These are phyloP conservation scores for Pampusana beccarii DNA, from an alignment of 2,113 vertebrate genomes.

Conservation along the genomic window DNA sequence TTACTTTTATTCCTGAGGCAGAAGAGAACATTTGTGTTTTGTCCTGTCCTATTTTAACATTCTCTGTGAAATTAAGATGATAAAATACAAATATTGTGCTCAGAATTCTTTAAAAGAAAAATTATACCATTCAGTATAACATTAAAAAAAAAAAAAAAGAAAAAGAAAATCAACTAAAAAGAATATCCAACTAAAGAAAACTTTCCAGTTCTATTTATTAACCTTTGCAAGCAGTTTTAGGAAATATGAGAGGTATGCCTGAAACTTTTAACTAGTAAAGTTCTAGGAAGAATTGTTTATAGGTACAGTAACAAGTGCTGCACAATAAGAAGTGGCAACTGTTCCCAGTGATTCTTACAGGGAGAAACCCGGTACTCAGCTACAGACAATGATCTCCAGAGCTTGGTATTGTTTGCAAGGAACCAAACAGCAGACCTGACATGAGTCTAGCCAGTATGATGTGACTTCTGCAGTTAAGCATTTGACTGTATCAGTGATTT, in stretches of 20 bases:
- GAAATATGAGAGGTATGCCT: background rate
- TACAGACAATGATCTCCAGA: background rate
- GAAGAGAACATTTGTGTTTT: background rate
- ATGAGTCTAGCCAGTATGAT: background rate
- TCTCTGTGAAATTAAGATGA: background rate
- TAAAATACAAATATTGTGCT: background rate
- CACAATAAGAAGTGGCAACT: background rate
- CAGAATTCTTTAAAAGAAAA: background rate
- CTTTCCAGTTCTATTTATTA: background rate
- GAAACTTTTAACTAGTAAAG: background rate
- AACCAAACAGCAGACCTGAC: background rate
- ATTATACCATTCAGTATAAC: background rate
- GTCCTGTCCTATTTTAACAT: background rate
- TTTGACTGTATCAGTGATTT: background rate
- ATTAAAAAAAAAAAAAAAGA: background rate
- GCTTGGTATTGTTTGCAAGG: background rate
- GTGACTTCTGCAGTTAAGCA: background rate
- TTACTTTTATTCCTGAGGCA: conserved; percentile 26
- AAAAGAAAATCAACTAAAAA: background rate
- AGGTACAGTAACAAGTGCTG: background rate
- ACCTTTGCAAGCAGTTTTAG: background rate
- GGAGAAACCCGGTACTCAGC: background rate
- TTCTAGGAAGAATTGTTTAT: background rate
- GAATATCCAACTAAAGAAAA: background rate
- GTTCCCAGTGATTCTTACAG: background rate